Percentiles rank a stretch among this genome's conserved stretches.
Conservation (phyloP, 2,113 vertebrate genomes). For the human region DNA sequence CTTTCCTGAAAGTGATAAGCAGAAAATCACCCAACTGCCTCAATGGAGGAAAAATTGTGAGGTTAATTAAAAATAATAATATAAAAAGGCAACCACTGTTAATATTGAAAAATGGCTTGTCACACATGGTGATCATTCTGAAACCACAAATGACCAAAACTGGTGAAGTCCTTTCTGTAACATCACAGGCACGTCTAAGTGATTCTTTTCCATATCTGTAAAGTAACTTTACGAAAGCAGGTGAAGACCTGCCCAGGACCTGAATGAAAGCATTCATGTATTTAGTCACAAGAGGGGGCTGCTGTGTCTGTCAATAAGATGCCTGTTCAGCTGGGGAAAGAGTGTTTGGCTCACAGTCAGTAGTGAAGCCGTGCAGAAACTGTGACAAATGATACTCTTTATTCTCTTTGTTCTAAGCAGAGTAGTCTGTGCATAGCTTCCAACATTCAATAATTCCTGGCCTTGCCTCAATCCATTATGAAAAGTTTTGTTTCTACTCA, state of each 20-base stretch:
- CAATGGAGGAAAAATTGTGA: not conserved
- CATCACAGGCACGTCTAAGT: not conserved
- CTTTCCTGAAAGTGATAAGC: not conserved
- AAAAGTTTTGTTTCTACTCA: not conserved
- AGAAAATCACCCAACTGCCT: not conserved
- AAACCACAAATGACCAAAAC: not conserved
- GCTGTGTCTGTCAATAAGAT: not conserved
- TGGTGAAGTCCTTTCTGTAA: not conserved
- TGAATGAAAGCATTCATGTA: not conserved
- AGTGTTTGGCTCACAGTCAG: not conserved
- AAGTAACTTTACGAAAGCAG: not conserved
- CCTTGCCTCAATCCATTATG: not conserved
- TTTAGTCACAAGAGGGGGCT: not conserved
- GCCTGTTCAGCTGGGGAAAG: not conserved
- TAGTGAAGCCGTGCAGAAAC: not conserved
- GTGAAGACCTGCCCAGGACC: not conserved
- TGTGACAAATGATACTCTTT: not conserved
- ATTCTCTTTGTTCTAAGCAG: not conserved
- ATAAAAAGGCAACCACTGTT: not conserved
- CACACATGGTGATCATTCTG: not conserved
- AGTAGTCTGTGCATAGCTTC: not conserved
- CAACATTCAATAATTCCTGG: not conserved
- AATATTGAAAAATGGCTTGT: not conserved
- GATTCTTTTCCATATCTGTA: not conserved
- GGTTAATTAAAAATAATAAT: not conserved